phyloP scores from a whole-genome alignment of 2,113 vertebrate genomes.

The Gopherus flavomarginatus region DNA sequence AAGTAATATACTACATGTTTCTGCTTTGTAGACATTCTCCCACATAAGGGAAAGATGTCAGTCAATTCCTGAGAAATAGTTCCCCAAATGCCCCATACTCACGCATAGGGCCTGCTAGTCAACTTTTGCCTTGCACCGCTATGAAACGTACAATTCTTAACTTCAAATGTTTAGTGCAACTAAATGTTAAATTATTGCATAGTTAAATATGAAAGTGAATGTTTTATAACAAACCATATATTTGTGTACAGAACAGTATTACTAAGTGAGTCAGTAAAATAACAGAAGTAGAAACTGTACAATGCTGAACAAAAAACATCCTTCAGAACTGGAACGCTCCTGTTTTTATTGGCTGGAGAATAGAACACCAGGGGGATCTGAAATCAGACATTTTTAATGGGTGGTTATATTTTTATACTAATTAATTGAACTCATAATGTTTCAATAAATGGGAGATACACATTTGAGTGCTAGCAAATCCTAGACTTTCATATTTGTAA shows the following conservation, averaged over 20 bases:
- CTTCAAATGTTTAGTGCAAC: neutral
- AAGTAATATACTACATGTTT: neutral
- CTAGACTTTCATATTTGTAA: slow-evolving; percentile 54
- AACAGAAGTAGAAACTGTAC: neutral
- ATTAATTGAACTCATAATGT: slow-evolving; percentile 32
- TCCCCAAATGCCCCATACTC: neutral
- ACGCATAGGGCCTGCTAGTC: neutral
- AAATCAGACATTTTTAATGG: slow-evolving; percentile 8
- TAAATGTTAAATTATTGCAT: slow-evolving; percentile 46
- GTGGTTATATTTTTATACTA: slow-evolving; percentile 57
- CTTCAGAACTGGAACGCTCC: neutral
- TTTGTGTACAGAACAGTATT: neutral
- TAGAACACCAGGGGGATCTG: neutral
- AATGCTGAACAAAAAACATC: neutral
- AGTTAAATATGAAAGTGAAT: neutral
- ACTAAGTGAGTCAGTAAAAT: neutral
- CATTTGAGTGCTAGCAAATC: slow-evolving; percentile 10
- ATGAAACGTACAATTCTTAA: fast-evolving
- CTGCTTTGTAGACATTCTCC: neutral
- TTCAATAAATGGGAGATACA: slow-evolving; percentile 5
- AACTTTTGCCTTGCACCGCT: neutral
- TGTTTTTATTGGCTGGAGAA: slow-evolving; percentile 37
- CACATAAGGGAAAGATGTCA: neutral
- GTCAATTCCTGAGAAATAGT: neutral
- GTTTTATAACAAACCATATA: neutral